Conservation (phyloP, 2,888 invertebrate genomes). For the Drosophila meridiana region DNA sequence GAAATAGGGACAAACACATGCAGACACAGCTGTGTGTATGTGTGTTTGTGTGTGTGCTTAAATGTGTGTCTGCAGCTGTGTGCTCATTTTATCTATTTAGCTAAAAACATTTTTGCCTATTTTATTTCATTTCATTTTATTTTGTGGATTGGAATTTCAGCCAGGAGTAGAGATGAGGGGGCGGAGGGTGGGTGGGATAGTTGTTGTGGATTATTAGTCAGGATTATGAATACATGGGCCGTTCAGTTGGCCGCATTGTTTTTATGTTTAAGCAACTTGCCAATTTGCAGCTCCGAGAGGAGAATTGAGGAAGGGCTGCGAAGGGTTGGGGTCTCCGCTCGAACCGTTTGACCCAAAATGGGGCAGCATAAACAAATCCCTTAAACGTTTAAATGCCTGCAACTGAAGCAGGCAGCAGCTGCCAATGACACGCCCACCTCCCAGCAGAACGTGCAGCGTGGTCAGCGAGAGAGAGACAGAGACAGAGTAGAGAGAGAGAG, state of each 20-base stretch:
- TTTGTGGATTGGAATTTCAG: conserved; percentile 13
- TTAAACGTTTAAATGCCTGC: conserved; percentile 77
- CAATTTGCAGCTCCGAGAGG: conserved; percentile 54
- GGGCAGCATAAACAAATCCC: conserved; percentile 74
- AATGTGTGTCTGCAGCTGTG: conserved; percentile 35
- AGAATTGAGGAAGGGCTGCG: too few relatives aligned
- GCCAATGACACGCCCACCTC: conserved; percentile 50
- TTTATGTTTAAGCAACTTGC: conserved; percentile 73
- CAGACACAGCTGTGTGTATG: background rate
- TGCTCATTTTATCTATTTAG: conserved; percentile 57
- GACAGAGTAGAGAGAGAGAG: background rate
- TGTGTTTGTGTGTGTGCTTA: background rate
- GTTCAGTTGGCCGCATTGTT: conserved; percentile 75
- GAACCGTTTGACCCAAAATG: conserved; percentile 58
- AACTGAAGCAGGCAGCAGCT: conserved; percentile 66
- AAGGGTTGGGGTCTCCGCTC: conserved; percentile 3
- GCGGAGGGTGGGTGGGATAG: conserved; percentile 5
- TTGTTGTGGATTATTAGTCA: conserved; percentile 72
- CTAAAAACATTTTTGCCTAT: conserved; percentile 51
- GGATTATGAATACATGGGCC: conserved; percentile 76
- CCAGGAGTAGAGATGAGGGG: background rate
- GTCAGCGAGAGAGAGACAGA: background rate
- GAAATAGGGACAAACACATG: background rate
- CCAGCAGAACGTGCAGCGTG: conserved; percentile 37
- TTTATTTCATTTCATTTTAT: conserved; percentile 60